These are phyloP conservation scores for Erethizon dorsatum DNA, from an alignment of 2,797 vertebrate species.

Conservation along the genomic window DNA sequence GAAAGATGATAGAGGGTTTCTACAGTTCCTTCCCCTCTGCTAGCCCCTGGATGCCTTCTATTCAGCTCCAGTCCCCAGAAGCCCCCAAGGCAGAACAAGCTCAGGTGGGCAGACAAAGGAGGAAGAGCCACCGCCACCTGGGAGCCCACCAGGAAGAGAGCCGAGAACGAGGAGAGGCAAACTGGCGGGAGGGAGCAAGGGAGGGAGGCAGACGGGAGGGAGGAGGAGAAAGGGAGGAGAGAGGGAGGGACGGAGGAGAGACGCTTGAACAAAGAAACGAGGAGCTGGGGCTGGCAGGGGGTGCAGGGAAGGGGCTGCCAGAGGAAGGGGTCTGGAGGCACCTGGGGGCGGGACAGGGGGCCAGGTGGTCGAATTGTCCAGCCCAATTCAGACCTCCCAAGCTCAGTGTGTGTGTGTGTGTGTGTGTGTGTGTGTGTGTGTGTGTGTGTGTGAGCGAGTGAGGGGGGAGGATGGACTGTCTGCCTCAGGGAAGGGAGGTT, in stretches of 20 bases:
- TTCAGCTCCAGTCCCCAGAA: constrained; percentile 4
- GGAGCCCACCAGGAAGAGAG: constrained; percentile 84
- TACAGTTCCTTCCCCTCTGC: constrained; percentile 11
- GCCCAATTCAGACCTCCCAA: constrained; percentile 67
- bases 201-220: constrained; percentile 77
- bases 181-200: constrained; percentile 77
- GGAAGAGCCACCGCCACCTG: constrained; percentile 83
- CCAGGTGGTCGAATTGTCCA: constrained; percentile 50
- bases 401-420: neutral
- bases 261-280: constrained; percentile 85
- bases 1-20: constrained; percentile 69
- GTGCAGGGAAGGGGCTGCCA: constrained; percentile 77
- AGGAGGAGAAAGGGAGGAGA: constrained; percentile 87
- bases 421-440: neutral
- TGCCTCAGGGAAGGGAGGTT: constrained; percentile 68
- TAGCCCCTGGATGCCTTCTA: neutral
- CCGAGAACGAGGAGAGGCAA: constrained; percentile 77
- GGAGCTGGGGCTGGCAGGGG: constrained; percentile 83
- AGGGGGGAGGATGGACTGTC: neutral
- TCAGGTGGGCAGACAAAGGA: constrained; percentile 73
- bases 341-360: neutral
- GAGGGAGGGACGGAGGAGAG: constrained; percentile 86
- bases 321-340: constrained; percentile 69
- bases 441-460: no score
- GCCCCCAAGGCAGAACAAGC: constrained; percentile 40